Evolutionary conservation across 2,797 vertebrate genomes (phyloP).

Genomic region (Anguilla marmorata): DNA sequence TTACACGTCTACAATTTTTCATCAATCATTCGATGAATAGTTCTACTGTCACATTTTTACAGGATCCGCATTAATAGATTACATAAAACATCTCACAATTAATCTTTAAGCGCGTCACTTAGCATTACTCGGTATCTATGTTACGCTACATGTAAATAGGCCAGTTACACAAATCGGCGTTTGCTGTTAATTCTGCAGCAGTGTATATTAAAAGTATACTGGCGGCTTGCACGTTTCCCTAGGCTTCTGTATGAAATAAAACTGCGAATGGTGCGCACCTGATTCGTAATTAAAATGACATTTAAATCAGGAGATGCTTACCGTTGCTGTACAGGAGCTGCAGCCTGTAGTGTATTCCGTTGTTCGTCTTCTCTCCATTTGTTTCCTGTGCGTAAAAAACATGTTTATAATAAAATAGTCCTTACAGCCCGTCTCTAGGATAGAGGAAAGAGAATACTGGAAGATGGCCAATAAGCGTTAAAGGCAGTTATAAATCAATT

Average conservation of each 20-base stretch:
- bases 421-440: neutral
- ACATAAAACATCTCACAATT: neutral
- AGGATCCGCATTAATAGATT: neutral
- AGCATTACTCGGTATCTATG: neutral
- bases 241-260: neutral
- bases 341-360: slow-evolving; percentile 96
- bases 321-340: slow-evolving; percentile 98
- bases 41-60: neutral
- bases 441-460: neutral
- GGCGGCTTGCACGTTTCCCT: neutral
- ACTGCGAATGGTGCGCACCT: neutral
- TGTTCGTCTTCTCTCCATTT: slow-evolving; percentile 97
- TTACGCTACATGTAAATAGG: neutral
- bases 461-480: neutral
- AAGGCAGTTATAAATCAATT: neutral
- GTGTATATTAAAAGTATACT: neutral
- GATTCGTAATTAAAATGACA: neutral
- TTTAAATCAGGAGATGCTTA: slow-evolving; percentile 67
- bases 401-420: neutral
- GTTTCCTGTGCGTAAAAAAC: slow-evolving; percentile 77
- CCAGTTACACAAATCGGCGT: neutral
- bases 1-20: neutral
- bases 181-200: neutral
- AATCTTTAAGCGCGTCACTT: neutral
- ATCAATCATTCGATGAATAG: neutral